Evolutionary conservation across 2,113 vertebrate genomes (phyloP).

Genomic region (Oceanodroma tethys): DNA sequence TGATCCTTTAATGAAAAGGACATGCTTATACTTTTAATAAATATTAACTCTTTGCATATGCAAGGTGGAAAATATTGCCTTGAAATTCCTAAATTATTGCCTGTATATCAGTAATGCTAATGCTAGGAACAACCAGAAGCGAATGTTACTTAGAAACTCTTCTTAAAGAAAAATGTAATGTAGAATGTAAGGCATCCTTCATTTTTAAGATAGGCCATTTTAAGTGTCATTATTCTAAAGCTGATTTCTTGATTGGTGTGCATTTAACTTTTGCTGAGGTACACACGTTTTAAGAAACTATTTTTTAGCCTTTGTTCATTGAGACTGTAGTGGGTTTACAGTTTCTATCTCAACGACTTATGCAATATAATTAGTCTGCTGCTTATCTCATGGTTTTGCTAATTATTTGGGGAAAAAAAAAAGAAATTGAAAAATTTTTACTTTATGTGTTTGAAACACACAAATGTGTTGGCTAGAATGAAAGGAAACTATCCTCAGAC

Average conservation of each 20-base stretch:
- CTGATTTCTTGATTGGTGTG: background rate
- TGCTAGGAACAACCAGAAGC: conserved; percentile 21
- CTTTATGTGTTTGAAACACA: background rate
- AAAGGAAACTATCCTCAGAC: background rate
- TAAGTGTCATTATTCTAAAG: background rate
- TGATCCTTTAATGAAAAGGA: conserved; percentile 23
- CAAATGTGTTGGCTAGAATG: background rate
- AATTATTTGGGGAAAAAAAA: background rate
- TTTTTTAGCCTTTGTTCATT: background rate
- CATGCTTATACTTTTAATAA: conserved; percentile 22
- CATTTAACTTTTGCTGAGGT: conserved; percentile 20
- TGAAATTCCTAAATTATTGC: conserved; percentile 49
- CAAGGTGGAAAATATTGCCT: conserved; percentile 57
- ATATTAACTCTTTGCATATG: conserved; percentile 40
- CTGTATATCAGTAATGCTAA: conserved; percentile 39
- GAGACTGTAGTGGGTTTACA: background rate
- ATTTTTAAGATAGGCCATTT: background rate
- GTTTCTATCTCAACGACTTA: background rate
- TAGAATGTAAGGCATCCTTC: background rate
- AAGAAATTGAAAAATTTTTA: background rate
- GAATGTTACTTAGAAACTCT: conserved; percentile 50
- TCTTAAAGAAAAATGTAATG: background rate
- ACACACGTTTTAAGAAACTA: background rate
- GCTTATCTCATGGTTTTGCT: background rate
- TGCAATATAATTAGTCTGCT: background rate